Percentiles rank a stretch among this genome's conserved stretches.
Evolutionary conservation across 2,888 invertebrate genomes (phyloP).

Genomic region (Abscondita cerata): DNA sequence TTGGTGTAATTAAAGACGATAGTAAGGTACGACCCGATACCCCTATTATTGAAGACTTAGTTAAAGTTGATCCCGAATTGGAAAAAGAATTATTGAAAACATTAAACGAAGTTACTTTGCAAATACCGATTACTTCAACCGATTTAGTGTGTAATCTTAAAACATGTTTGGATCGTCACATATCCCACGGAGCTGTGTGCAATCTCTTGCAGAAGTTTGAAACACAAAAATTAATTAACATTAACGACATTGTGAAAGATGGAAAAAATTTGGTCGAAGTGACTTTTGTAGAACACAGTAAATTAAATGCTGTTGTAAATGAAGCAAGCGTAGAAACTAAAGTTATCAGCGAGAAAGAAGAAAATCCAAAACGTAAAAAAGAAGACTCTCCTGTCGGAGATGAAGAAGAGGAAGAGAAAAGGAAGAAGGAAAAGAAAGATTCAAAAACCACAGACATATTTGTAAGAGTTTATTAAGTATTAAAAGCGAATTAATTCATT

Average conservation of each 20-base stretch:
- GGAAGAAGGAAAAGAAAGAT: slow-evolving; percentile 64
- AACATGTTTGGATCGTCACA: slow-evolving; percentile 61
- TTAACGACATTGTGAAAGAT: slow-evolving; percentile 61
- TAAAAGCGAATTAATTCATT: slow-evolving; percentile 17
- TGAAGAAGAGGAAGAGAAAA: slow-evolving; percentile 62
- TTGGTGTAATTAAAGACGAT: slow-evolving; percentile 48
- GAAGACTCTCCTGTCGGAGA: slow-evolving; percentile 54
- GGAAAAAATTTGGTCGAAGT: slow-evolving; percentile 61
- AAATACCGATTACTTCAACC: slow-evolving; percentile 74
- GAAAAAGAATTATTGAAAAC: slow-evolving; percentile 71
- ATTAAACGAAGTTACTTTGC: slow-evolving; percentile 72
- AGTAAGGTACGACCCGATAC: slow-evolving; percentile 50
- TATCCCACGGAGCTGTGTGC: slow-evolving; percentile 69
- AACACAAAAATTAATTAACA: slow-evolving; percentile 73
- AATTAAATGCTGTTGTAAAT: slow-evolving; percentile 63
- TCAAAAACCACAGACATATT: slow-evolving; percentile 71
- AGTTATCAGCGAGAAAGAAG: slow-evolving; percentile 41
- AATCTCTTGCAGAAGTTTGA: slow-evolving; percentile 80
- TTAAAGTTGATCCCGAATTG: slow-evolving; percentile 65
- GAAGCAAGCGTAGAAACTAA: slow-evolving; percentile 49
- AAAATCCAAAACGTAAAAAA: slow-evolving; percentile 59
- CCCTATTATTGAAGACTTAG: slow-evolving; percentile 57
- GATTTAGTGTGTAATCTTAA: slow-evolving; percentile 67
- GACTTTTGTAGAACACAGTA: slow-evolving; percentile 64
- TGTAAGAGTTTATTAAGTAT: slow-evolving; percentile 58